Conservation (phyloP, 2,888 invertebrate genomes). For the Itoplectis maculator region DNA sequence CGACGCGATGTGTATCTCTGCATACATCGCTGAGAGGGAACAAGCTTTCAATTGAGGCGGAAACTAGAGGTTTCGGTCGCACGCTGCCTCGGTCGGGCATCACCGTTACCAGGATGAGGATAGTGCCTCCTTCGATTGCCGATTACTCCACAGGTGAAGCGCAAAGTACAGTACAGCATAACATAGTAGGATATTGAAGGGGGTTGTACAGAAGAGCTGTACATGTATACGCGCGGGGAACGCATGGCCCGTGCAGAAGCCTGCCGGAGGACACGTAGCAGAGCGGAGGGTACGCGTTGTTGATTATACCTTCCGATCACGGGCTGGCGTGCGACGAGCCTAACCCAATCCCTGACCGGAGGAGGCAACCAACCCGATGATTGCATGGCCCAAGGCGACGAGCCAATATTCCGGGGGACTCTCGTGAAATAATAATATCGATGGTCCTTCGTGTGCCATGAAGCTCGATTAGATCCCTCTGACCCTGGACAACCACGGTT, state of each 20-base stretch:
- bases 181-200: slow-evolving; percentile 52
- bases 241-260: slow-evolving; percentile 45
- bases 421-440: slow-evolving; percentile 78
- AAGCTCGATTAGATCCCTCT: slow-evolving; percentile 13
- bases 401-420: slow-evolving; percentile 73
- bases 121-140: slow-evolving; percentile 52
- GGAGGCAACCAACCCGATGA: slow-evolving; percentile 74
- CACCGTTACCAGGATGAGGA: slow-evolving; percentile 22
- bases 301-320: slow-evolving; percentile 70
- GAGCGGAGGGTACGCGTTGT: slow-evolving; percentile 58
- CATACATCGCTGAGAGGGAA: slow-evolving; percentile 32
- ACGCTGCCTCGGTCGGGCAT: slow-evolving; percentile 11
- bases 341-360: slow-evolving; percentile 66
- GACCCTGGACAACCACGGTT: slow-evolving; percentile 3
- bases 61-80: slow-evolving; percentile 47
- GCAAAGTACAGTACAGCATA: slow-evolving; percentile 56
- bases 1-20: not conserved
- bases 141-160: slow-evolving; percentile 57
- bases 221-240: slow-evolving; percentile 39
- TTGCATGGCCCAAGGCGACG: slow-evolving; percentile 76
- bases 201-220: not conserved
- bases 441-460: slow-evolving; percentile 28
- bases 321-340: slow-evolving; percentile 56
- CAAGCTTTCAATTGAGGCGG: slow-evolving; percentile 47
- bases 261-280: slow-evolving; percentile 48